Evolutionary conservation across 1,140 invertebrate genomes (phyloP).

Genomic region (Potamilus streckersoni): DNA sequence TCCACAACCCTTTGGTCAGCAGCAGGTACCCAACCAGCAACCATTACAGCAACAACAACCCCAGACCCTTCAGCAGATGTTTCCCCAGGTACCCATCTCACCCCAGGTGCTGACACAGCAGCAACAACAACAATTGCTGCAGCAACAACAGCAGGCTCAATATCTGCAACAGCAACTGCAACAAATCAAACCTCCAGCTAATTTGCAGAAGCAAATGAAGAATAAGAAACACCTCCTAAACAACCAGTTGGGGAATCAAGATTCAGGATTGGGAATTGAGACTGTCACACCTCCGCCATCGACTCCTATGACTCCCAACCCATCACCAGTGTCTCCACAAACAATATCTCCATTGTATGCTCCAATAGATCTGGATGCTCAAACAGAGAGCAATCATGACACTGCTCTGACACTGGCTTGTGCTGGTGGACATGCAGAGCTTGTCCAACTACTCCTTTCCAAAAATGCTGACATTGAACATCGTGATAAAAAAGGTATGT

Average conservation of each 20-base stretch:
- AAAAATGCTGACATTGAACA: slow-evolving; percentile 96
- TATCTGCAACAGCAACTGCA: slow-evolving; percentile 65
- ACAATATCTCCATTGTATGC: slow-evolving; percentile 51
- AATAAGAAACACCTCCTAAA: slow-evolving; percentile 14
- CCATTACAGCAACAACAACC: slow-evolving; percentile 27
- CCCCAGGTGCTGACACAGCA: slow-evolving; percentile 44
- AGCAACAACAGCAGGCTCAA: slow-evolving; percentile 63
- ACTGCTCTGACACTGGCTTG: slow-evolving; percentile 97
- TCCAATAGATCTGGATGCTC: slow-evolving; percentile 87
- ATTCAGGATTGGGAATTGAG: slow-evolving; percentile 35
- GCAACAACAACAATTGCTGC: slow-evolving; percentile 58
- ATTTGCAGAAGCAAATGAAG: slow-evolving; percentile 21
- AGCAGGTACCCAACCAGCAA: slow-evolving; percentile 29
- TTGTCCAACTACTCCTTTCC: slow-evolving; percentile 90
- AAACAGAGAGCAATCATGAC: slow-evolving; percentile 98
- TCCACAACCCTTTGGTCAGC: slow-evolving; percentile 22
- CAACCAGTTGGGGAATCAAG: slow-evolving; percentile 16
- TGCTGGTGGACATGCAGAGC: slow-evolving; percentile 95
- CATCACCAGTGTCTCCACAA: slow-evolving; percentile 56
- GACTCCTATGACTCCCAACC: slow-evolving; percentile 51
- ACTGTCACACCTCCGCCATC: slow-evolving; percentile 50
- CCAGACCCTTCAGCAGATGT: slow-evolving; percentile 18
- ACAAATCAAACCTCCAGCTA: slow-evolving; percentile 44
- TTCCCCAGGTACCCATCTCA: slow-evolving; percentile 18
- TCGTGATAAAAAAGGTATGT: slow-evolving; percentile 89